Base-by-base conservation (phyloP, 1,140 invertebrate species). In the Hormaphis cornu region DNA sequence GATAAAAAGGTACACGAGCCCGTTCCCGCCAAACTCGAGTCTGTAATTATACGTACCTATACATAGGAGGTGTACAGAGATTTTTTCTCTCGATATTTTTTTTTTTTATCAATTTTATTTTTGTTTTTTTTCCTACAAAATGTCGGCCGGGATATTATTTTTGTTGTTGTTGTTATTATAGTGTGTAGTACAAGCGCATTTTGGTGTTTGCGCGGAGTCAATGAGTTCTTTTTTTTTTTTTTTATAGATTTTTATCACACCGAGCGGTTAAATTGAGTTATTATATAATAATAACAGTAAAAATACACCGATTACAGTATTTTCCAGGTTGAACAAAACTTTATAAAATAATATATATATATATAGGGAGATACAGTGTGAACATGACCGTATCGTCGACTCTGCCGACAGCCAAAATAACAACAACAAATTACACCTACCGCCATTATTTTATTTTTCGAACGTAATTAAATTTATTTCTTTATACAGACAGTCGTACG, bases 351-450 rank as follows among this genome's bases (percentile, higher is more conserved):
- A 20, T 56, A 56, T 10, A 22, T 10, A 42, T 6, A 10, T 42
- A 42, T n/a, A 2, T 42, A 37, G 10, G 4, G 22, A 33, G 4
- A 33, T 33, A 22, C 16, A 37, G 53, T 37, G 53, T 37, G 53
- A 56, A 56, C 53, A 56, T 37, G 33, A 56, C 53, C 53, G 53
- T 56, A 56, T 56, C 53, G 53, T 56, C 37, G 16, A 37, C 53
- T 37, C 53, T 6, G 18, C 12, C 28, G 16, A 37, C 53, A 10
- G 18, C 33, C n/a, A n/a, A n/a, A n/a, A n/a, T n/a, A 37, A 37
- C 30, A 56, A 56, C 20, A 24, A 56, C 37, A 56, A 56, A n/a
- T n/a, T n/a, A n/a, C n/a, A n/a, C n/a, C 37, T 22, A 56, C 33
- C 18, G 22, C 22, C 53, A 56, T 56, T 56, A 24, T 16, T 56